Evolutionary conservation across 2,888 invertebrate genomes (phyloP), one percentile per base, ranked within the genome.

Genomic region (Cosmia pyralina): DNA sequence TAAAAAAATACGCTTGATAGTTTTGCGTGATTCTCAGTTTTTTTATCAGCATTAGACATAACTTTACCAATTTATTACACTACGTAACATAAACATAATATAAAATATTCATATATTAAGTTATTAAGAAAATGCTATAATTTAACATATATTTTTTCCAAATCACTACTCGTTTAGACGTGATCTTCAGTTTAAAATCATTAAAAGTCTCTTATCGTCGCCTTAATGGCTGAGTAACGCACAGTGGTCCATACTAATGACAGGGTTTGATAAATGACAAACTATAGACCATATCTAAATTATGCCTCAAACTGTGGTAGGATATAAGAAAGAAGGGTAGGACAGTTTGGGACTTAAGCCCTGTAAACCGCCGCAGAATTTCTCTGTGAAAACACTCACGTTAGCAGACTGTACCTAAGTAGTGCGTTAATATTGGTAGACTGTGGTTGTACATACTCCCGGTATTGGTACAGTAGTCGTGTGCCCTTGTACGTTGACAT

Each of bases 401-500:
- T 72, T 46, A 57, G 34, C 34, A 1, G 1, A 70, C 70, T 60
- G 78, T 17, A 44, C n/a, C n/a, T n/a, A n/a, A n/a, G n/a, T n/a
- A 50, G 3, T n/a, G 2, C 13, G 22, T 38, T 44, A 19, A 78
- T 34, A 22, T 55, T 50, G 3, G 13, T 71, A 60, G 44, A 48
- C 75, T 75, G 72, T 78, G 79, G 50, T 15, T 38, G 10, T 78
- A 48, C 41, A 62, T 53, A 70, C 77, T 72, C 69, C 75, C 80
- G 76, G 82, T 85, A 75, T 46, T 19, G 34, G 15, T 58, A 57
- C 53, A 70, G 73, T 71, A 65, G 72, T 80, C 63, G 70, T 72
- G 72, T 82, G 75, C 77, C 70, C 90, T 91, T 91, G 91, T 90
- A 91, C 91, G 89, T 90, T 94, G 94, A 94, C 94, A 92, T 93